Conservation (phyloP, 2,797 vertebrate species). For the Silurus lanzhouensis region DNA sequence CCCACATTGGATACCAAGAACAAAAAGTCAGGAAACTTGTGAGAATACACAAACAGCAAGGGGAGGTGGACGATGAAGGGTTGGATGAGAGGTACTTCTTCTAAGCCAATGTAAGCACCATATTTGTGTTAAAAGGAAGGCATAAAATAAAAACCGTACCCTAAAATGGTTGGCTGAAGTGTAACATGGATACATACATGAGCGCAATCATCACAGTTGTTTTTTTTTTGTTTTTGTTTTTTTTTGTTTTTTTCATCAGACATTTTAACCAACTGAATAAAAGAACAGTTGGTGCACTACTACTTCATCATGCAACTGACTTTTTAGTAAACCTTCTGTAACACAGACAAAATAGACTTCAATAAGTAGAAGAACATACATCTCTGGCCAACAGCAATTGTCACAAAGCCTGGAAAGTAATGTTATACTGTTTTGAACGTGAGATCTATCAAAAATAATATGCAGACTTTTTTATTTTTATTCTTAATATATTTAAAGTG, state of each 20-base stretch:
- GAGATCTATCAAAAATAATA: constrained; percentile 89
- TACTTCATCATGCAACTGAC: constrained; percentile 85
- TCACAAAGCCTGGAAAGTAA: constrained; percentile 79
- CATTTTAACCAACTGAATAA: constrained; percentile 79
- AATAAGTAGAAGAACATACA: constrained; percentile 80
- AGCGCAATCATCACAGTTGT: constrained; percentile 80
- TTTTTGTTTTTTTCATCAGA: constrained; percentile 63
- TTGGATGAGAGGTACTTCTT: constrained; percentile 72
- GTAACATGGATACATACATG: constrained; percentile 78
- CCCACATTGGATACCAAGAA: constrained; percentile 80
- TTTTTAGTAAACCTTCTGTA: constrained; percentile 81
- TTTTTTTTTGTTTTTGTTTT: too few relatives aligned
- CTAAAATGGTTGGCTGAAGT: constrained; percentile 68
- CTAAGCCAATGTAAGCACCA: constrained; percentile 84
- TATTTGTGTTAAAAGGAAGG: constrained; percentile 79
- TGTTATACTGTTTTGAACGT: constrained; percentile 79
- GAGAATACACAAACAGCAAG: constrained; percentile 78
- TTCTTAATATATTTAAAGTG: constrained; percentile 86
- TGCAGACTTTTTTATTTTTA: constrained; percentile 77
- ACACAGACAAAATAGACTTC: constrained; percentile 86
- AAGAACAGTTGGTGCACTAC: constrained; percentile 80
- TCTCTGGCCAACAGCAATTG: constrained; percentile 80
- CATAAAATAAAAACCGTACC: constrained; percentile 64
- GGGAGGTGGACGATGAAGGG: constrained; percentile 69
- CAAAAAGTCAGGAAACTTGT: constrained; percentile 81